Evolutionary conservation across 2,113 vertebrate species (phyloP), one percentile per base, ranked within the genome.

Genomic region (Pipa parva): DNA sequence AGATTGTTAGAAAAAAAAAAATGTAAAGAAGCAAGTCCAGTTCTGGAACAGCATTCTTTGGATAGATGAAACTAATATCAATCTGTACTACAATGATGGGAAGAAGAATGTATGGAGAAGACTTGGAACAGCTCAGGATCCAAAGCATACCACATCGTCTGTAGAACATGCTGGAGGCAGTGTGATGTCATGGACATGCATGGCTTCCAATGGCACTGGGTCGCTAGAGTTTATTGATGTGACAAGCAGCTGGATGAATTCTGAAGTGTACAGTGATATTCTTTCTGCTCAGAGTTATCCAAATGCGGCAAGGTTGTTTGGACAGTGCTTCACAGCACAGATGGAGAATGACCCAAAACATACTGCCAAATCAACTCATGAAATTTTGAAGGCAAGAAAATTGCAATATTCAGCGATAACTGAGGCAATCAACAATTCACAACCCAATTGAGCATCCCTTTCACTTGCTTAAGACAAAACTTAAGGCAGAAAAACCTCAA

Each of bases 341-440:
- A n/a, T n/a, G n/a, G n/a, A n/a, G n/a, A n/a, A n/a, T 56, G 26
- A 56, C 6, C 3, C 52, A 56, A 31, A 56, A 56, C 52, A 56
- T 56, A 56, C 52, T 56, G 52, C 3, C 4, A 56, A 28, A 56
- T 26, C 52, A 56, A 56, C 52, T 27, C 52, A 29, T 3, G 52
- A 4, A 27, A 6, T 56, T 56, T 54, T 52, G 24, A 5, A 3
- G 26, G 49, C 22, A 4, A 52, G 26, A 52, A 24, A 25, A 52
- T 17, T 49, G 46, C 22, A 52, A 25, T 52, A 52, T 26, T 52
- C 49, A 25, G 49, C 22, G 26, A 52, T 52, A 24, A 24, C 52
- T 27, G 15, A 56, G 4, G 28, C 52, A 57, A 21, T 57, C 2
- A 57, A 1, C 27, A 20, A 29, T 33, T 57, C 29, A 21, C 54